These are phyloP conservation scores for Drosophila setifemur DNA, from an alignment of 1,140 invertebrate species.

Conservation along the genomic window DNA sequence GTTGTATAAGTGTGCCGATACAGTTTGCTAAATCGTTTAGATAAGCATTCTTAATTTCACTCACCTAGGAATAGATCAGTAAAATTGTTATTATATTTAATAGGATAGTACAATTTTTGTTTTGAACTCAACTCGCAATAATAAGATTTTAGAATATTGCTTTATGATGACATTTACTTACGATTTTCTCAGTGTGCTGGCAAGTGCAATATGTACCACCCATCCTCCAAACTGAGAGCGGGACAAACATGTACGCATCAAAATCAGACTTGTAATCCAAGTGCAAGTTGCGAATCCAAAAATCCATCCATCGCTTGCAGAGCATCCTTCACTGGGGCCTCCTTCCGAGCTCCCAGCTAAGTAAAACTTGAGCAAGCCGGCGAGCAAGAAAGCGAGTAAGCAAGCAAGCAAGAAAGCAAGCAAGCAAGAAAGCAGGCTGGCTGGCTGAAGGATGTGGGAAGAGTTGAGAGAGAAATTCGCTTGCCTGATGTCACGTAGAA, in stretches of 20 bases:
- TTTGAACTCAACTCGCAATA: no score
- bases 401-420: conserved; percentile 14
- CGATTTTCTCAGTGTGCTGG: conserved; percentile 5
- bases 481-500: conserved; percentile 79
- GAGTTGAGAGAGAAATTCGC: conserved; percentile 49
- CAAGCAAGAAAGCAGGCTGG: conserved; percentile 4
- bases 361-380: conserved; percentile 43
- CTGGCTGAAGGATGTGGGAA: background rate
- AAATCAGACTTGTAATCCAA: conserved; percentile 81
- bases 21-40: no score
- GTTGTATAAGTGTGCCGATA: no score
- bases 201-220: conserved; percentile 44
- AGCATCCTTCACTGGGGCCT: conserved; percentile 39
- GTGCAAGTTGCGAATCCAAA: conserved; percentile 80
- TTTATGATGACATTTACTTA: no score
- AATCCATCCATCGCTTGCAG: conserved; percentile 76
- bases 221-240: conserved; percentile 4
- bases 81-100: no score
- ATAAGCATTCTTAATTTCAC: no score
- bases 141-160: no score
- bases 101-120: no score
- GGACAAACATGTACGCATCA: conserved; percentile 75
- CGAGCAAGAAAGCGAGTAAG: conserved; percentile 7
- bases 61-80: no score
- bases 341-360: conserved; percentile 10